Evolutionary conservation across 1,140 invertebrate species (phyloP).

Genomic region (Andrena cerasifolii): DNA sequence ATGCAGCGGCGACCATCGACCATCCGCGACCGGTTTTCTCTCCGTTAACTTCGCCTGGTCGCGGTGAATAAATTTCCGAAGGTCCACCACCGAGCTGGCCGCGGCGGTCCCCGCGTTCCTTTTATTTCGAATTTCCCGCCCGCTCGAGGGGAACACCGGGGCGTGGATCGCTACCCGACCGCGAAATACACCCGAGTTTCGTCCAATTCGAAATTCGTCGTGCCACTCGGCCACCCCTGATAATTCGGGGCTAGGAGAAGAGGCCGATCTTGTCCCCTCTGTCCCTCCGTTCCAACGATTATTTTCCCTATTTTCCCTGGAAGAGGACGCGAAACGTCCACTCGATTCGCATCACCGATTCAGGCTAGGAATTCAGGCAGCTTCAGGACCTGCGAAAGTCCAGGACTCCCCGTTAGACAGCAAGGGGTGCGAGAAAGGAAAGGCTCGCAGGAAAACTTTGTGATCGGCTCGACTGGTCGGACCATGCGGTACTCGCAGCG

Average conservation of each 20-base stretch:
- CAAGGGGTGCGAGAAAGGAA: too few relatives aligned
- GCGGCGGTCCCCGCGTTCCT: conserved; percentile 58
- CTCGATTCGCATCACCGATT: neutral
- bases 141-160: conserved; percentile 36
- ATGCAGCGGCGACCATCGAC: conserved; percentile 28
- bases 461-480: too few relatives aligned
- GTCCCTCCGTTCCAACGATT: neutral
- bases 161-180: conserved; percentile 31
- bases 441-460: too few relatives aligned
- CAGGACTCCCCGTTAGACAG: too few relatives aligned
- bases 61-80: conserved; percentile 70
- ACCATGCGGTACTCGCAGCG: too few relatives aligned
- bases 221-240: conserved; percentile 31
- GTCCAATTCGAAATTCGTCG: conserved; percentile 66
- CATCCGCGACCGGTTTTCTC: conserved; percentile 30
- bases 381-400: neutral
- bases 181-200: conserved; percentile 63
- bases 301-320: neutral
- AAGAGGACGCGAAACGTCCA: neutral
- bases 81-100: conserved; percentile 16
- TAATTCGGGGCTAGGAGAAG: conserved; percentile 39
- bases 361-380: neutral
- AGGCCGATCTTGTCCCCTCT: neutral
- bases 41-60: conserved; percentile 53
- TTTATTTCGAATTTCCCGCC: conserved; percentile 70